These are phyloP conservation scores for Halictus ligatus DNA, from an alignment of 2,888 invertebrate species.

Conservation along the genomic window DNA sequence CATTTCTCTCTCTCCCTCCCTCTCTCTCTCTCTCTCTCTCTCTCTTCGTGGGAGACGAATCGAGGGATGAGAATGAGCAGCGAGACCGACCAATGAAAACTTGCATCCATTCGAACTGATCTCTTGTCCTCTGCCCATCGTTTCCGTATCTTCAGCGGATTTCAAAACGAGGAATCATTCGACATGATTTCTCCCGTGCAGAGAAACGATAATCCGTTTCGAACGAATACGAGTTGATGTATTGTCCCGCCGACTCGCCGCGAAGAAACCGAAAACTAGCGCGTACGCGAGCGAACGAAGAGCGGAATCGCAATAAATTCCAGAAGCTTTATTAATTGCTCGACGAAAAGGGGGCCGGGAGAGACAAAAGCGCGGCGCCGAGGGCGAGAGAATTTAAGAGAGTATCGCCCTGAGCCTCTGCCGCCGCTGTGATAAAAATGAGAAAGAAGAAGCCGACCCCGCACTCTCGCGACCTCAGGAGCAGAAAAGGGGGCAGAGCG, in stretches of 20 bases:
- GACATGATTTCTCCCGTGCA: background rate
- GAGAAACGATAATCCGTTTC: constrained; percentile 3
- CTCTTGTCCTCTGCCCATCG: background rate
- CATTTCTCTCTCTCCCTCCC: background rate
- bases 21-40: background rate
- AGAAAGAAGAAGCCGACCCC: constrained; percentile 13
- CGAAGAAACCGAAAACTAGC: constrained; percentile 25
- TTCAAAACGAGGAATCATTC: background rate
- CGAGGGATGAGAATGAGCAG: constrained; percentile 13
- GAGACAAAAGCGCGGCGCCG: constrained; percentile 31
- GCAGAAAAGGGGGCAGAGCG: background rate
- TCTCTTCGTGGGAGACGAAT: background rate
- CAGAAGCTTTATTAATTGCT: constrained; percentile 65
- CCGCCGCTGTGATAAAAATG: constrained; percentile 51
- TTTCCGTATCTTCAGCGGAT: background rate
- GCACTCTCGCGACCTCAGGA: constrained; percentile 15
- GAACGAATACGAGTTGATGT: constrained; percentile 1
- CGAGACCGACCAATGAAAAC: background rate
- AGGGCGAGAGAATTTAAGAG: constrained; percentile 66
- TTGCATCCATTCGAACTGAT: constrained; percentile 10
- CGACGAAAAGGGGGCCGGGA: constrained; percentile 40
- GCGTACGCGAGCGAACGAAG: background rate
- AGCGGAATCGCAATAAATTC: constrained; percentile 23
- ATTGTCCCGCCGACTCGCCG: constrained; percentile 18
- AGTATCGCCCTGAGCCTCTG: constrained; percentile 54